Conservation (phyloP, 2,113 vertebrate genomes). For the Rhizomys pruinosus region DNA sequence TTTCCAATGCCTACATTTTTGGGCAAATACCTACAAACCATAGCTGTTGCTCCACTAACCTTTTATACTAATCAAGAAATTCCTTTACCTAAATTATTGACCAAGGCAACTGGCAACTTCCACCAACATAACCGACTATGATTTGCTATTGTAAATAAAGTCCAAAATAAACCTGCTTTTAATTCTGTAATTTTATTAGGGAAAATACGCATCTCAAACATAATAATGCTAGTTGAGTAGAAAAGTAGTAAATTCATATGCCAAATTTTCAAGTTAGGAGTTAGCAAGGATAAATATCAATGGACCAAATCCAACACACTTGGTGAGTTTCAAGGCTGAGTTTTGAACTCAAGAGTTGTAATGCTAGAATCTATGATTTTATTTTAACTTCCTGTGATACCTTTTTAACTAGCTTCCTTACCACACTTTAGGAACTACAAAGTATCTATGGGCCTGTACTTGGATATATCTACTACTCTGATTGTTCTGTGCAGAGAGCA, state of each 20-base stretch:
- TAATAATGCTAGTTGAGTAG: neutral
- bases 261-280: neutral
- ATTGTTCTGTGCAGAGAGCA: neutral
- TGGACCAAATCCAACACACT: neutral
- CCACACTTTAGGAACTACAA: neutral
- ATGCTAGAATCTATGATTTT: neutral
- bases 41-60: neutral
- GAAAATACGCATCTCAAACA: neutral
- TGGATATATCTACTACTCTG: neutral
- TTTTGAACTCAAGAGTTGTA: neutral
- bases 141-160: neutral
- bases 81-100: neutral
- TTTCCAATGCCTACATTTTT: neutral
- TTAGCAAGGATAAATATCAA: too few relatives aligned
- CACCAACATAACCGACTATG: neutral
- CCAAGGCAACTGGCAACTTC: neutral
- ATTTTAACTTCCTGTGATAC: neutral
- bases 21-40: neutral
- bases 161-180: neutral
- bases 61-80: neutral
- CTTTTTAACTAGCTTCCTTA: neutral
- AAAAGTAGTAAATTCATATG: too few relatives aligned
- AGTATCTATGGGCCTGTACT: neutral
- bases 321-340: neutral
- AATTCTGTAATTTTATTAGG: neutral